Conservation (phyloP, 1,140 invertebrate genomes). For the Triops cancriformis region DNA sequence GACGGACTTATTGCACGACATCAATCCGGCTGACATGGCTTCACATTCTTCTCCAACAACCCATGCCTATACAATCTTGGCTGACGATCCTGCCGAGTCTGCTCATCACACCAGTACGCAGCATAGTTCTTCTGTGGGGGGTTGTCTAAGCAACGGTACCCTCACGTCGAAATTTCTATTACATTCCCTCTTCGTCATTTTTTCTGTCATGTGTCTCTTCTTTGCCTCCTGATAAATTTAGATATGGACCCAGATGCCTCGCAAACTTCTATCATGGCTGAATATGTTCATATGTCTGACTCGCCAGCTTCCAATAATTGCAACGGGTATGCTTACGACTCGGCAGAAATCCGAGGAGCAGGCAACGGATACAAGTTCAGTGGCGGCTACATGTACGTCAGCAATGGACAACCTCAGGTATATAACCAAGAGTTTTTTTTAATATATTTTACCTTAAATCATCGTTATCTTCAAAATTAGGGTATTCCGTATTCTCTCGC, state of each 20-base stretch:
- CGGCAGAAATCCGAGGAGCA: background rate
- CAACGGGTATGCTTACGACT: background rate
- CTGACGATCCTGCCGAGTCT: background rate
- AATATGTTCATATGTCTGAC: background rate
- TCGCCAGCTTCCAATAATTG: background rate
- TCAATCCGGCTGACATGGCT: background rate
- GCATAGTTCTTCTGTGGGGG: background rate
- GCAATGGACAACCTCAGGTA: background rate
- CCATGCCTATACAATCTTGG: background rate
- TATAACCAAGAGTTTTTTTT: background rate
- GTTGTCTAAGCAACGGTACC: background rate
- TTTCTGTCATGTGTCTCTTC: background rate
- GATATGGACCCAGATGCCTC: background rate
- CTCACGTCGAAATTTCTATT: background rate
- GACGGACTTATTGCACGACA: background rate
- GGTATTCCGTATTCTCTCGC: background rate
- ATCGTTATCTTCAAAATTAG: background rate
- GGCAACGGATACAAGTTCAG: background rate
- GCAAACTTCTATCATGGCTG: background rate
- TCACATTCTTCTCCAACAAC: background rate
- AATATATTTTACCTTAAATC: background rate
- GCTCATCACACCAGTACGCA: background rate
- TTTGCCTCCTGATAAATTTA: background rate
- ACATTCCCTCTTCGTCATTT: background rate
- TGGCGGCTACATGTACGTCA: background rate